Evolutionary conservation across 2,888 invertebrate species (phyloP).

Genomic region (Pseudococcus longispinus): DNA sequence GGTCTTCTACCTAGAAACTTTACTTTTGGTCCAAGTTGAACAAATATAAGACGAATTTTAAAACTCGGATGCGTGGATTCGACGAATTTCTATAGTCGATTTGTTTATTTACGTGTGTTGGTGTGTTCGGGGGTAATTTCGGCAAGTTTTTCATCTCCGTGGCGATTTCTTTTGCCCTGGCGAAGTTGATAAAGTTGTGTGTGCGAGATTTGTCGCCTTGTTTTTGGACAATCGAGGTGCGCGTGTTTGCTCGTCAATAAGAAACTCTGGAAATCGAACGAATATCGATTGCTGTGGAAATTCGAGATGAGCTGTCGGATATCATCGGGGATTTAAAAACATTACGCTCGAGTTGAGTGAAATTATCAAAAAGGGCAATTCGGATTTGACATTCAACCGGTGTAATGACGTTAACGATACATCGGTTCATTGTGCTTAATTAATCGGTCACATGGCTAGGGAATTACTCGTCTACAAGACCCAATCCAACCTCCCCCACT

Average conservation of each 20-base stretch:
- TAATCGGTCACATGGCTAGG: neutral
- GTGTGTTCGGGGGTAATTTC: too few species aligned
- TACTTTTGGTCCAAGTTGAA: neutral
- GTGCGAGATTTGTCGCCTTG: neutral
- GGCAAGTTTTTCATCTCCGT: neutral
- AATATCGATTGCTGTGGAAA: neutral
- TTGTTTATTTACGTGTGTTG: neutral
- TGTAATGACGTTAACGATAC: conserved; percentile 18
- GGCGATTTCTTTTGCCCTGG: neutral
- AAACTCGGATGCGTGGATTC: neutral
- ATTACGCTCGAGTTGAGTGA: neutral
- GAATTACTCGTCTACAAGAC: neutral
- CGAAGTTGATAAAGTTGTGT: neutral
- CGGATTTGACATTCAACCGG: neutral
- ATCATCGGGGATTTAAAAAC: neutral
- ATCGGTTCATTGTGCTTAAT: neutral
- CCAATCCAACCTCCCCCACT: neutral
- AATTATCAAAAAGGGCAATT: neutral
- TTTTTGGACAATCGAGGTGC: neutral
- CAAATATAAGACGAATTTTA: conserved; percentile 18
- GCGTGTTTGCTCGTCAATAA: neutral
- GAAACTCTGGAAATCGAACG: neutral
- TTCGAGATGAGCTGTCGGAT: neutral
- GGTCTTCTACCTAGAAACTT: neutral
- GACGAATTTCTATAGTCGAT: neutral